Conservation (phyloP, 1,140 invertebrate species). For the Microplitis mediator region DNA sequence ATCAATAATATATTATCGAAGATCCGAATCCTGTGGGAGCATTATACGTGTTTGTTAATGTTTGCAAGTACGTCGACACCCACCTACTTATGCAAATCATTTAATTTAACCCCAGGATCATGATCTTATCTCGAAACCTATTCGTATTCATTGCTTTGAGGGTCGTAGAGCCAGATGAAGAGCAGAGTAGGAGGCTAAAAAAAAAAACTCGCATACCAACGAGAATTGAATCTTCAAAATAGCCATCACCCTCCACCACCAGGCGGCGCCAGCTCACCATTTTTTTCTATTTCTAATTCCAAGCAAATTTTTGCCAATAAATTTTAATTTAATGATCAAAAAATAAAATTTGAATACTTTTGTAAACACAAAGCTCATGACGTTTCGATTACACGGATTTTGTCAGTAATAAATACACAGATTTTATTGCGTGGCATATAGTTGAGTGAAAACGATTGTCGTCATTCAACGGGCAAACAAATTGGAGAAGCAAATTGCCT, state of each 20-base stretch:
- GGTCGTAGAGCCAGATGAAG: constrained; percentile 9
- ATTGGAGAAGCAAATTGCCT: constrained; percentile 6
- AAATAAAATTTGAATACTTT: too few species aligned
- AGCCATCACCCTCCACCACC: background rate
- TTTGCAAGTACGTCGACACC: constrained; percentile 62
- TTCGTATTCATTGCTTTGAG: constrained; percentile 63
- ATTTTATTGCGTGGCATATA: background rate
- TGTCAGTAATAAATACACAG: background rate
- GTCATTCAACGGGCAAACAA: constrained; percentile 3
- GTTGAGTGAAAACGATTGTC: constrained; percentile 1
- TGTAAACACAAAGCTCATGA: too few species aligned
- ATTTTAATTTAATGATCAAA: too few species aligned
- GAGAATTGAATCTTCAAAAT: constrained; percentile 4
- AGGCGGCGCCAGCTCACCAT: too few species aligned
- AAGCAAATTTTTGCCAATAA: too few species aligned
- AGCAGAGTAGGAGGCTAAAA: background rate
- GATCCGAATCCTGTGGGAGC: constrained; percentile 32
- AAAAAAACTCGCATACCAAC: background rate
- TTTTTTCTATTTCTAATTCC: too few species aligned
- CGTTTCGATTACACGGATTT: background rate
- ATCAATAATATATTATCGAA: background rate
- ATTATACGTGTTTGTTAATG: constrained; percentile 60
- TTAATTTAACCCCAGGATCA: constrained; percentile 62
- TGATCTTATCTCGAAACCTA: constrained; percentile 63
- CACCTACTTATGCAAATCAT: constrained; percentile 66